These are phyloP conservation scores for Polydrusus tereticollis DNA, from an alignment of 2,888 invertebrate genomes.

Conservation along the genomic window DNA sequence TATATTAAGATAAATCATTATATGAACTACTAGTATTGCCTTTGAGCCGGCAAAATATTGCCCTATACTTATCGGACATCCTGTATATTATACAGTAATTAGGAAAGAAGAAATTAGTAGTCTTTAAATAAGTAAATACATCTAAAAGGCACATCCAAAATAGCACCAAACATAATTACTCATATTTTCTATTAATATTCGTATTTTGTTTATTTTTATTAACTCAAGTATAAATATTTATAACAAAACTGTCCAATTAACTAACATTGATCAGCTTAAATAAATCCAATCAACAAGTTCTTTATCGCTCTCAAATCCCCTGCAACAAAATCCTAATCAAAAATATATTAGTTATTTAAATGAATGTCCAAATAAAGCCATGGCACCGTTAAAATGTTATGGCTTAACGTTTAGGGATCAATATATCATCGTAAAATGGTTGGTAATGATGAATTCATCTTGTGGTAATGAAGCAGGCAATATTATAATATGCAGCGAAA, in stretches of 20 bases:
- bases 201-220: neutral
- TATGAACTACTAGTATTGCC: no score
- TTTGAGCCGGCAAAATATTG: no score
- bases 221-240: constrained; percentile 34
- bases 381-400: constrained; percentile 22
- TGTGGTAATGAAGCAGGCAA: neutral
- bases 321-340: constrained; percentile 28
- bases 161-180: neutral
- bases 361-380: constrained; percentile 38
- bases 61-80: no score
- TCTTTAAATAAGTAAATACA: neutral
- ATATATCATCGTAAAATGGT: constrained; percentile 6
- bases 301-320: constrained; percentile 15
- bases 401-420: constrained; percentile 13
- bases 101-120: no score
- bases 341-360: constrained; percentile 44
- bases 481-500: neutral
- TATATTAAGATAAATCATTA: no score
- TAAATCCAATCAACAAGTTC: constrained; percentile 41
- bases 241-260: constrained; percentile 35
- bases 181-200: neutral
- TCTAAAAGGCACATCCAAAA: neutral
- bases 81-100: no score
- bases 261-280: constrained; percentile 39
- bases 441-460: neutral